phyloP scores from a whole-genome alignment of 2,888 invertebrate genomes.

The Aleiodes alternator region DNA sequence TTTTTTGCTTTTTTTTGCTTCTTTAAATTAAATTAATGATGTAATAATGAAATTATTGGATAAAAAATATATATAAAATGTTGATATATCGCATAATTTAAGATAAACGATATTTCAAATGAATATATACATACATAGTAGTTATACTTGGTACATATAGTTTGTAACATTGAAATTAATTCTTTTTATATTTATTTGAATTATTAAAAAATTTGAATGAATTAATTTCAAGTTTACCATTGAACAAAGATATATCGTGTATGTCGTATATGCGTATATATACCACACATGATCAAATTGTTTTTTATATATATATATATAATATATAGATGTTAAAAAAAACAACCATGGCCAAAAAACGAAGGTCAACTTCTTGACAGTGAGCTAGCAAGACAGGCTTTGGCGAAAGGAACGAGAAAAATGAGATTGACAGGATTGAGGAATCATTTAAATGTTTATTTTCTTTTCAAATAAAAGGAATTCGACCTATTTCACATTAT shows the following conservation, averaged over 20 bases:
- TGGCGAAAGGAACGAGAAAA: conserved; percentile 60
- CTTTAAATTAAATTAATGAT: conserved; percentile 51
- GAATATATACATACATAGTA: conserved; percentile 48
- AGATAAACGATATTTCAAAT: conserved; percentile 44
- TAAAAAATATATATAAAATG: conserved; percentile 52
- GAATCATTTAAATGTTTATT: not conserved
- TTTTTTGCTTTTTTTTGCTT: not conserved
- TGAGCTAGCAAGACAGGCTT: conserved; percentile 74
- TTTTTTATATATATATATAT: conserved; percentile 51
- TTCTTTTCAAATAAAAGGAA: too few relatives aligned
- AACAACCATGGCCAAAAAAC: conserved; percentile 91
- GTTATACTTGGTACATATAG: conserved; percentile 43
- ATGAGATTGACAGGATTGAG: conserved; percentile 3
- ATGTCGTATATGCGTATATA: conserved; percentile 40
- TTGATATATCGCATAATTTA: conserved; percentile 51
- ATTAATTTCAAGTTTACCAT: conserved; percentile 27
- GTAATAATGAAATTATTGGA: conserved; percentile 54
- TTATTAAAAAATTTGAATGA: not conserved
- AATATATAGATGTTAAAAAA: conserved; percentile 76
- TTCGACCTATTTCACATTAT: too few relatives aligned
- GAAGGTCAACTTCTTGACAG: conserved; percentile 97
- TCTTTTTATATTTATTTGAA: not conserved
- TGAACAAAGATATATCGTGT: conserved; percentile 28
- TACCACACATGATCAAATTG: conserved; percentile 24
- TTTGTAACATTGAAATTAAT: conserved; percentile 46